Evolutionary conservation across 2,797 vertebrate genomes (phyloP).

Genomic region (Brachyrhaphis roseni): DNA sequence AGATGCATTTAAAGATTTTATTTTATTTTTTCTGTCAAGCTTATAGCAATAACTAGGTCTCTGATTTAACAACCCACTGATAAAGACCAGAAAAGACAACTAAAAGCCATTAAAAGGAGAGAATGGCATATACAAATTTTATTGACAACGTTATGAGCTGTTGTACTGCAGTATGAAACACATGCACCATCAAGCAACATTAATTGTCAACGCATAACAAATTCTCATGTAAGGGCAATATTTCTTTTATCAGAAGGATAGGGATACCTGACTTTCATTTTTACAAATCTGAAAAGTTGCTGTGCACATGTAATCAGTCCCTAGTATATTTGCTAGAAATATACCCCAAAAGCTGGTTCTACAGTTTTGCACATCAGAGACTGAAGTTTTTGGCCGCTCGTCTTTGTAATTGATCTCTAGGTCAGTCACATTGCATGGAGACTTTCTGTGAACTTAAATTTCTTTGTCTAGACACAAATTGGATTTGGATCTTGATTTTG

Average conservation of each 20-base stretch:
- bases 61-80: background rate
- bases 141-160: constrained; percentile 5
- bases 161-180: background rate
- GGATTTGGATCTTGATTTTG: background rate
- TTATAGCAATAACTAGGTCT: background rate
- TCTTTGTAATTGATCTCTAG: background rate
- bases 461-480: background rate
- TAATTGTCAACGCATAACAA: constrained; percentile 1
- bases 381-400: background rate
- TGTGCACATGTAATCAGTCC: background rate
- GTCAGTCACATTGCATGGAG: background rate
- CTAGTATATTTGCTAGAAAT: background rate
- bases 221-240: background rate
- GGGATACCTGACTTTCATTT: background rate
- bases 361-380: background rate
- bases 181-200: background rate
- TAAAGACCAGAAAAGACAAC: background rate
- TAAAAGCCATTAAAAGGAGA: background rate
- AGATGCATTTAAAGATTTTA: background rate
- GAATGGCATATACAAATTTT: too few relatives aligned
- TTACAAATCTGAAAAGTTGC: background rate
- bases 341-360: too few relatives aligned
- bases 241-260: background rate
- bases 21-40: background rate
- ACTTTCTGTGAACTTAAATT: background rate